These are phyloP conservation scores for Yponomeuta evonymella DNA, from an alignment of 2,888 invertebrate species.

Conservation along the genomic window DNA sequence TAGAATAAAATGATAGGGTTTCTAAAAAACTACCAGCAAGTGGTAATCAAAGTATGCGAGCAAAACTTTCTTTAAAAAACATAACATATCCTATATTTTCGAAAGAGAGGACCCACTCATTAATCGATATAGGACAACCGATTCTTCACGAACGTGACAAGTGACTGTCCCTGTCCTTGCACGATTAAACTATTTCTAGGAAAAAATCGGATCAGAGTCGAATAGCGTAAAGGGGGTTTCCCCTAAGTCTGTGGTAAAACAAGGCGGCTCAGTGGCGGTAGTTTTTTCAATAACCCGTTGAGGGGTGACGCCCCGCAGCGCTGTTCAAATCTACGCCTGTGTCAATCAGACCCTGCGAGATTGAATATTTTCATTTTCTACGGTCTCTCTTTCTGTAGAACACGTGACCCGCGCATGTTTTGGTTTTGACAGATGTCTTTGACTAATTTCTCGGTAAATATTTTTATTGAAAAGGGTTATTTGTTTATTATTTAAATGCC, in stretches of 20 bases:
- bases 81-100: too few relatives aligned
- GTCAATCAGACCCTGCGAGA: conserved; percentile 38
- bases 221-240: not conserved
- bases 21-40: too few relatives aligned
- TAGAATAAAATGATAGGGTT: too few relatives aligned
- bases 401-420: conserved; percentile 13
- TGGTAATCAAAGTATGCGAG: too few relatives aligned
- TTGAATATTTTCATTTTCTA: conserved; percentile 36
- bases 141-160: too few relatives aligned
- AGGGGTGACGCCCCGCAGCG: conserved; percentile 51
- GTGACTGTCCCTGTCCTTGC: too few relatives aligned
- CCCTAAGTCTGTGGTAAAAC: conserved; percentile 39
- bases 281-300: conserved; percentile 64
- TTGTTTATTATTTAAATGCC: too few relatives aligned
- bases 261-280: conserved; percentile 53
- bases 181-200: not conserved
- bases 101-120: too few relatives aligned
- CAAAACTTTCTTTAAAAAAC: too few relatives aligned
- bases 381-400: not conserved
- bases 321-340: conserved; percentile 51
- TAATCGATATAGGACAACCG: too few relatives aligned
- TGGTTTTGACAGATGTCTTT: conserved; percentile 39
- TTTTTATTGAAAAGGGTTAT: not conserved
- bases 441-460: conserved; percentile 18
- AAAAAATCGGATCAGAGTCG: not conserved